Evolutionary conservation across 2,797 vertebrate species (phyloP), one percentile per base, ranked within the genome.

Genomic region (Picus viridis): DNA sequence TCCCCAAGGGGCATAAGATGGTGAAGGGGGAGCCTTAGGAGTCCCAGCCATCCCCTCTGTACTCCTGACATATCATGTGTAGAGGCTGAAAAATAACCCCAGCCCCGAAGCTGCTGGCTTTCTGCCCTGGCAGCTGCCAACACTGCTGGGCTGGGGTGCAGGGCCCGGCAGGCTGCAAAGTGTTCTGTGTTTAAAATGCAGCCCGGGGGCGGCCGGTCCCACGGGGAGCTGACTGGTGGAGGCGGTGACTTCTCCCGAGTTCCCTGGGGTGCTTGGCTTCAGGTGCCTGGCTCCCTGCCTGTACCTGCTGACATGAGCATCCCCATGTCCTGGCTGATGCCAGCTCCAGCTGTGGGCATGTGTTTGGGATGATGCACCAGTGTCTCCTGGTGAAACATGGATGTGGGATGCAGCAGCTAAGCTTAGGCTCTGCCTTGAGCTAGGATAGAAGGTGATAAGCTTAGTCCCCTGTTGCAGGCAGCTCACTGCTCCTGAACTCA

Each of bases 401-500:
- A 30, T 24, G n/a, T 19, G 39, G 62, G 49, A 61, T 20, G 49
- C 0, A 0, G 59, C 20, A 49, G 54, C 19, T 36, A 53, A 68
- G 34, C n/a, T 89, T 53, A 6, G 45, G 14, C 73, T 89, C 39
- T 83, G 30, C 49, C 23, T 68, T 65, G 26, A 83, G 53, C 61
- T 77, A 47, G 30, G 18, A 29, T 68, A 59, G 71, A 20, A 45
- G 20, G 12, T 32, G 80, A 34, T 56, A 20, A 64, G 18, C 30
- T 80, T 2, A 1, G 20, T 1, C 10, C 16, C 11, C 15, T 8
- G 1, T 57, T 2, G 2, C 2, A 0, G 13, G 7, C 16, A 8
- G 7, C 39, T 77, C 34, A 41, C 32, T 10, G 12, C 18, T 58
- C 19, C 32, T 0, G 3, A 26, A 30, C 32, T 72, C 3, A 10